A percentile compares a stretch with the other conserved stretches of the same genome.
Evolutionary conservation across 1,140 invertebrate species (phyloP).

Genomic region (Zaprionus nigranus): DNA sequence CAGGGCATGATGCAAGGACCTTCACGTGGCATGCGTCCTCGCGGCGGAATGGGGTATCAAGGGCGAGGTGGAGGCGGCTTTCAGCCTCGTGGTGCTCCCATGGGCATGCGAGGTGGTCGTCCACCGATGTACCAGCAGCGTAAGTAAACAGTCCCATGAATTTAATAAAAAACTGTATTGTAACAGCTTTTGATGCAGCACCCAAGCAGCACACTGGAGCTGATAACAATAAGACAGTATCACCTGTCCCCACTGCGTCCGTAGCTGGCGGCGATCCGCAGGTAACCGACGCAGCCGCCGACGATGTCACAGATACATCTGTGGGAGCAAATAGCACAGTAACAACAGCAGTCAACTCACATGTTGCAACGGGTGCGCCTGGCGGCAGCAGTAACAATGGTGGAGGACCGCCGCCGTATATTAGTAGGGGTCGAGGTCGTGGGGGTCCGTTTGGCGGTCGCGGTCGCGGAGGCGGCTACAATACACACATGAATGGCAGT

Average conservation of each 20-base stretch:
- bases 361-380: conserved; percentile 36
- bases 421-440: conserved; percentile 72
- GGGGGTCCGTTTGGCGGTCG: conserved; percentile 72
- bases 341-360: conserved; percentile 42
- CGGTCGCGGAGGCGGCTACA: conserved; percentile 77
- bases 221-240: conserved; percentile 83
- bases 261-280: conserved; percentile 39
- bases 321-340: conserved; percentile 34
- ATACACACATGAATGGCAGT: conserved; percentile 73
- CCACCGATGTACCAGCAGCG: conserved; percentile 76
- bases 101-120: conserved; percentile 80
- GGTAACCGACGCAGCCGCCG: conserved; percentile 29
- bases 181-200: conserved; percentile 47
- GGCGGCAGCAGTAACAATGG: conserved; percentile 53
- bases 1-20: conserved; percentile 77
- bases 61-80: conserved; percentile 73
- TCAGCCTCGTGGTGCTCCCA: conserved; percentile 75
- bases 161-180: background rate
- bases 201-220: conserved; percentile 81
- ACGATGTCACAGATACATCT: conserved; percentile 52
- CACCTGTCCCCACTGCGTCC: conserved; percentile 70
- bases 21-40: conserved; percentile 72
- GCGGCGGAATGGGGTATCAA: conserved; percentile 72
- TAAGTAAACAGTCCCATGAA: conserved; percentile 50
- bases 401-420: conserved; percentile 63